Evolutionary conservation across 2,113 vertebrate species (phyloP).

Genomic region (Artemisiospiza belli): DNA sequence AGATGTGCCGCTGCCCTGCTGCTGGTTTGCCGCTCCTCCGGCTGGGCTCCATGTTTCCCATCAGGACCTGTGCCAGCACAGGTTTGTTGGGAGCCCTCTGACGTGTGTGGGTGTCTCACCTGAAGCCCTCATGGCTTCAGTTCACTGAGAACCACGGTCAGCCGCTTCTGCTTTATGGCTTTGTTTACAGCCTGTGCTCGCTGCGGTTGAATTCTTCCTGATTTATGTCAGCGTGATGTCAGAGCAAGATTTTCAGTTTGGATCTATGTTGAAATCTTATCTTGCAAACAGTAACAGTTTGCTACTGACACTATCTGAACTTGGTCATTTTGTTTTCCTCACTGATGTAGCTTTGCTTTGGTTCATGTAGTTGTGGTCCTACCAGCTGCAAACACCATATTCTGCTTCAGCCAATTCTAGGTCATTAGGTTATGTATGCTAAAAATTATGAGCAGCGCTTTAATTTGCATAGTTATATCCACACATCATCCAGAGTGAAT

Average conservation of each 20-base stretch:
- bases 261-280: conserved; percentile 32
- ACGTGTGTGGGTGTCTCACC: background rate
- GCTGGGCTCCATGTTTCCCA: background rate
- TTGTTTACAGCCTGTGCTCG: conserved; percentile 11
- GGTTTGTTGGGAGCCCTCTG: background rate
- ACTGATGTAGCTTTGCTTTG: conserved; percentile 3
- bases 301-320: conserved; percentile 21
- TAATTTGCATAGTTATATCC: conserved; percentile 72
- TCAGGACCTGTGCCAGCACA: background rate
- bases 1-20: rapidly evolving
- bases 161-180: conserved; percentile 2
- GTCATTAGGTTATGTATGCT: conserved; percentile 73
- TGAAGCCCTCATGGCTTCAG: background rate
- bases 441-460: conserved; percentile 71
- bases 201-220: conserved; percentile 37
- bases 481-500: conserved; percentile 76
- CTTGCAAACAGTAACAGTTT: background rate
- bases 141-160: background rate
- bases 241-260: conserved; percentile 14
- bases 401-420: conserved; percentile 65
- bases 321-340: conserved; percentile 50
- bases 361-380: conserved; percentile 35
- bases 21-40: background rate
- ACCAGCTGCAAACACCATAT: conserved; percentile 59
- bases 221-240: conserved; percentile 31